Conservation (phyloP, 2,797 vertebrate genomes). For the Champsocephalus gunnari region DNA sequence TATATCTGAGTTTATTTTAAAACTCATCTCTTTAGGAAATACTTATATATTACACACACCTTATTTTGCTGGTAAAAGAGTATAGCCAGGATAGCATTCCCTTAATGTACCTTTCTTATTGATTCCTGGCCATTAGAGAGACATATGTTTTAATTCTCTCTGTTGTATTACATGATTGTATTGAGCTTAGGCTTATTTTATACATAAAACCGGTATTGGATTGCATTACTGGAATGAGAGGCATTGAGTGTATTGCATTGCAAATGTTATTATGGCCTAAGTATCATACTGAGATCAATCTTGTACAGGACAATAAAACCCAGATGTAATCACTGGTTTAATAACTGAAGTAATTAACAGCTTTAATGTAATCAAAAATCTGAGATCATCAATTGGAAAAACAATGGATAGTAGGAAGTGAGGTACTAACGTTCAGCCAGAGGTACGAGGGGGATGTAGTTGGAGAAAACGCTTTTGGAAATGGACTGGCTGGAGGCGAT, state of each 20-base stretch:
- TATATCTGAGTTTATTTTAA: conserved; percentile 4
- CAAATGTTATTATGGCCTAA: background rate
- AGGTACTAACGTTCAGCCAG: conserved; percentile 89
- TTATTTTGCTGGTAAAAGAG: background rate
- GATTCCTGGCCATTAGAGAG: background rate
- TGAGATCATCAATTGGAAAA: conserved; percentile 3
- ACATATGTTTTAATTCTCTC: background rate
- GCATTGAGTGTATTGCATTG: background rate
- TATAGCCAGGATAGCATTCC: background rate
- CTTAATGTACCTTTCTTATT: background rate
- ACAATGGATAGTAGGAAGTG: conserved; percentile 7
- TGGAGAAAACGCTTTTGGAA: conserved; percentile 99
- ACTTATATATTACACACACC: conserved; percentile 2
- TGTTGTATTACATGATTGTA: background rate
- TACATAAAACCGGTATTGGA: background rate
- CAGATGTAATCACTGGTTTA: background rate
- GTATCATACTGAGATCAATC: too few species aligned
- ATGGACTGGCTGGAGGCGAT: conserved; percentile 95
- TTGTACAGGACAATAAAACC: conserved; percentile 1
- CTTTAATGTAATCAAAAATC: conserved; percentile 3
- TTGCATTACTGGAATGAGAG: background rate
- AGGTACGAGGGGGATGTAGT: conserved; percentile 95
- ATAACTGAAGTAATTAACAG: background rate
- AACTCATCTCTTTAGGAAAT: conserved; percentile 18
- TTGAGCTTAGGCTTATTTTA: background rate